Conservation (phyloP, 2,113 vertebrate genomes). For the Hypomesus transpacificus region DNA sequence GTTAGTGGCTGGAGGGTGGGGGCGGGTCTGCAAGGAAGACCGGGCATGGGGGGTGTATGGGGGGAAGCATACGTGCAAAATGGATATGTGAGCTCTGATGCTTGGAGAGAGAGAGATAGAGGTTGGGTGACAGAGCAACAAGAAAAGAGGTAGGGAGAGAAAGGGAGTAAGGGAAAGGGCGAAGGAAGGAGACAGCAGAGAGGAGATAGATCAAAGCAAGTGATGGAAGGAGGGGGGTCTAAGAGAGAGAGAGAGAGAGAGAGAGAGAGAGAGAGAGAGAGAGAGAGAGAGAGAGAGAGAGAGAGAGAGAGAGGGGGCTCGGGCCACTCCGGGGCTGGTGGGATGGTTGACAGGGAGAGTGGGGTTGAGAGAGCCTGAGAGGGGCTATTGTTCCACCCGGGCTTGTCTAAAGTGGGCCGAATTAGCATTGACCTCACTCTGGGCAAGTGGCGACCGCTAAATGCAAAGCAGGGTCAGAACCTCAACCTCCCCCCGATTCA, state of each 20-base stretch:
- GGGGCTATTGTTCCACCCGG: conserved; percentile 9
- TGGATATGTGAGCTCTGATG: conserved; percentile 36
- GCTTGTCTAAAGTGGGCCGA: conserved; percentile 34
- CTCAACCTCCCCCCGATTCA: neutral
- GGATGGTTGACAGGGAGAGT: neutral
- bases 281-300: neutral
- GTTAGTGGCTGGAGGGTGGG: conserved; percentile 17
- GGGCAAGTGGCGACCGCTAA: conserved; percentile 18
- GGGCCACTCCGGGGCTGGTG: neutral
- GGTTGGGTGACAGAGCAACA: too few relatives aligned
- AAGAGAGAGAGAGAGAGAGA: neutral
- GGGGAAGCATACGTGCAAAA: conserved; percentile 34
- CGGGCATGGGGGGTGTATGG: conserved; percentile 16
- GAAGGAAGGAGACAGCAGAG: neutral
- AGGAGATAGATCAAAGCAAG: neutral
- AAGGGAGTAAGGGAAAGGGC: neutral
- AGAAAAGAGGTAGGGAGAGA: neutral
- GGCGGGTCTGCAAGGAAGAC: neutral
- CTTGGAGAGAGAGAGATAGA: neutral
- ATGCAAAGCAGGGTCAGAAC: conserved; percentile 31
- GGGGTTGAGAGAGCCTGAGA: conserved; percentile 4
- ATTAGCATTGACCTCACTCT: conserved; percentile 42
- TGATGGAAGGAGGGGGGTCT: neutral
- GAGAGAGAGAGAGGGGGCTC: neutral
- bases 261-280: neutral